Percentiles rank a stretch among this genome's conserved stretches.
Evolutionary conservation across 2,888 invertebrate genomes (phyloP).

Genomic region (Drosophila pullipes): DNA sequence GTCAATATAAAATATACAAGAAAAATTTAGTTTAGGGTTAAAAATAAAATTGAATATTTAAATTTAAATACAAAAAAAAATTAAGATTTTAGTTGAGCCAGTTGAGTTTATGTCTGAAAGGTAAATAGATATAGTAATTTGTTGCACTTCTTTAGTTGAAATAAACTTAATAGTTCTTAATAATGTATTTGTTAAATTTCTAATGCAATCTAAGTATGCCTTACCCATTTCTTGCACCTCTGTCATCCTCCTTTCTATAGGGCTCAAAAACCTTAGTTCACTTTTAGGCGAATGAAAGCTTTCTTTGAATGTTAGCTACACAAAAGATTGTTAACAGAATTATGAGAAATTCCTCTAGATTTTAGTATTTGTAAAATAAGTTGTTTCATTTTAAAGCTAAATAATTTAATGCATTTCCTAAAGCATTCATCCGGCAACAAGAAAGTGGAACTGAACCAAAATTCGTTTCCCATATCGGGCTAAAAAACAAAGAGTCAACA

Average conservation of each 20-base stretch:
- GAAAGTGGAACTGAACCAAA: conserved; percentile 6
- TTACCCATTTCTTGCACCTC: background rate
- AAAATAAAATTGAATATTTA: background rate
- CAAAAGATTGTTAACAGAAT: background rate
- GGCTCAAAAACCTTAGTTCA: background rate
- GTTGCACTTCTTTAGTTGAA: background rate
- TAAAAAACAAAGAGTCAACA: conserved; percentile 23
- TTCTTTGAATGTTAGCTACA: background rate
- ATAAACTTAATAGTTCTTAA: background rate
- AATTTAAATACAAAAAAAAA: background rate
- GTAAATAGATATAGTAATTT: background rate
- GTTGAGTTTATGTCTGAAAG: background rate
- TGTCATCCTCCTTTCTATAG: background rate
- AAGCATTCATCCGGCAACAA: background rate
- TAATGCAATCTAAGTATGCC: background rate
- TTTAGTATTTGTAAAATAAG: background rate
- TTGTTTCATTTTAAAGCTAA: background rate
- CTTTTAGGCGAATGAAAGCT: background rate
- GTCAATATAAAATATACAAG: background rate
- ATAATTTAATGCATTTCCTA: background rate
- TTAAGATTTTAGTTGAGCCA: background rate
- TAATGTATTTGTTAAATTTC: background rate
- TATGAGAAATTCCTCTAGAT: background rate
- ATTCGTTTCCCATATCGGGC: conserved; percentile 18
- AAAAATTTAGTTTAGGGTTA: background rate